Evolutionary conservation across 2,797 vertebrate genomes (phyloP).

Genomic region (Pitangus sulphuratus): DNA sequence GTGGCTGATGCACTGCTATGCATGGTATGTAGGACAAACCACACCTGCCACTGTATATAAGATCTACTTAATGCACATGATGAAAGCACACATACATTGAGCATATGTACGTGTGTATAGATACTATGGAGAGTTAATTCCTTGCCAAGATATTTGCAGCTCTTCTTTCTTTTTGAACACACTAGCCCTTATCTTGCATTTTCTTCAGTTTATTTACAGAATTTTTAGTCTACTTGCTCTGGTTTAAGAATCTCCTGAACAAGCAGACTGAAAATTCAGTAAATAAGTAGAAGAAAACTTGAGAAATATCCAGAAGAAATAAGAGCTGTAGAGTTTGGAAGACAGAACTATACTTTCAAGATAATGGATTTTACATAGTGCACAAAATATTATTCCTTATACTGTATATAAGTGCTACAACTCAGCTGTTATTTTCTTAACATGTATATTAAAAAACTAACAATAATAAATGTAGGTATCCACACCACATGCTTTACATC

Average conservation of each 20-base stretch:
- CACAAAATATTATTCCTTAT: neutral
- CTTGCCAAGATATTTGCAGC: neutral
- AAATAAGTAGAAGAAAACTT: conserved; percentile 55
- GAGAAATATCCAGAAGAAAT: conserved; percentile 52
- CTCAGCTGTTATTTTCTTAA: neutral
- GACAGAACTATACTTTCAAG: conserved; percentile 27
- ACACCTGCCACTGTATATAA: neutral
- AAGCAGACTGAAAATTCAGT: conserved; percentile 59
- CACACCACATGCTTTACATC: neutral
- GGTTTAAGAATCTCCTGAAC: conserved; percentile 64
- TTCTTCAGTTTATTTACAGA: conserved; percentile 50
- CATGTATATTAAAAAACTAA: neutral
- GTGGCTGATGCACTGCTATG: neutral
- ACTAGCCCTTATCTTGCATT: conserved; percentile 44
- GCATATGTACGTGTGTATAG: neutral
- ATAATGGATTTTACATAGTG: neutral
- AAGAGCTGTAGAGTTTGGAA: conserved; percentile 3
- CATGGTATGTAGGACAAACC: conserved; percentile 42
- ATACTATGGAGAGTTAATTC: conserved; percentile 5
- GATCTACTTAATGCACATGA: neutral
- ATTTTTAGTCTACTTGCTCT: conserved; percentile 35
- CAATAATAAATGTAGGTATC: neutral
- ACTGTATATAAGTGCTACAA: neutral
- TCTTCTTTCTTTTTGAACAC: conserved; percentile 27
- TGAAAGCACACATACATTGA: neutral